Evolutionary conservation across 2,797 vertebrate species (phyloP), one percentile per base, ranked within the genome.

Genomic region (Hyperoplus immaculatus): DNA sequence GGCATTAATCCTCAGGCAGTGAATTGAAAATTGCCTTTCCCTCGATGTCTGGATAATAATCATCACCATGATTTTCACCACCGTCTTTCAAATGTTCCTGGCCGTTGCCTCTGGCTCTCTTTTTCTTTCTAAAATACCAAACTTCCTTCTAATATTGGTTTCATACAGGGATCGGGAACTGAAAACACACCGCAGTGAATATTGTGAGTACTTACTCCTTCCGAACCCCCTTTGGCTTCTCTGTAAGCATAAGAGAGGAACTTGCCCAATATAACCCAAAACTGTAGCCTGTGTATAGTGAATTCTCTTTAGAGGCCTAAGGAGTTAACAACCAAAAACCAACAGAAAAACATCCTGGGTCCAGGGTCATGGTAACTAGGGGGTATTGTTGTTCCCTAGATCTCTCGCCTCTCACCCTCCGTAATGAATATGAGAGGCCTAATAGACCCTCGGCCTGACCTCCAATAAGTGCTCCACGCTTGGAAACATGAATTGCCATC

Each of bases 341-440:
- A 93, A 94, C 88, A 93, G 68, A 93, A 94, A 92, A 94, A 93
- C 91, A 94, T 92, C 92, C 91, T 75, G 80, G 88, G 90, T 83
- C 72, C 80, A 78, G 79, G 93, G 93, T 93, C 88, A 91, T 16
- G 73, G 87, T 92, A 89, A 90, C 89, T 68, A 77, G 85, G 80
- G 86, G 87, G 82, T 83, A 87, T 79, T 89, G 90, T 85, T 81
- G 85, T 82, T 88, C 88, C 80, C 82, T 77, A 66, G 74, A 81
- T 89, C 84, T 93, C 78, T 93, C 72, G 82, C 91, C 89, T 89
- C 91, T 92, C 82, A 69, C 93, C 93, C 86, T 88, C 74, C 64
- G 68, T 92, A 94, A 95, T 93, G 90, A 95, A 95, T 94, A 94
- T 89, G 91, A 94, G 82, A 69, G 88, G 82, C 78, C 92, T 95